These are phyloP conservation scores for Melanotaenia pygmaea DNA, from an alignment of 2,797 vertebrate species.

Conservation along the genomic window DNA sequence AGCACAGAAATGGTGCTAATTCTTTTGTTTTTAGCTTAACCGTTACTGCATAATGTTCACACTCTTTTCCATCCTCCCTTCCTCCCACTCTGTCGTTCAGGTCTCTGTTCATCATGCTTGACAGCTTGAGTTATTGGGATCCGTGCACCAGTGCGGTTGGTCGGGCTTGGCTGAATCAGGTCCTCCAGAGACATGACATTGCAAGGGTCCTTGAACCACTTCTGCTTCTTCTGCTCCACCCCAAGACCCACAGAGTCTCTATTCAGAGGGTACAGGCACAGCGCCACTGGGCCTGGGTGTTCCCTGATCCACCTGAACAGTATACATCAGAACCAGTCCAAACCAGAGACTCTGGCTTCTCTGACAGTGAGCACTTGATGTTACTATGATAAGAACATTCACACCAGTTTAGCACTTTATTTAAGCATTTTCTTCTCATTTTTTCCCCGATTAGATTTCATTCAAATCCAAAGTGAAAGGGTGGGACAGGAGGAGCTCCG, in stretches of 20 bases:
- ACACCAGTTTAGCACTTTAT: not conserved
- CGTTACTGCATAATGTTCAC: not conserved
- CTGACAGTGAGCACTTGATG: constrained; percentile 82
- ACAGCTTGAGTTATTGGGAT: constrained; percentile 95
- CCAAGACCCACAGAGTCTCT: constrained; percentile 97
- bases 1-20: not conserved
- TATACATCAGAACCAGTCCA: constrained; percentile 79
- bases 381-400: not conserved
- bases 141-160: constrained; percentile 94
- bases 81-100: constrained; percentile 69
- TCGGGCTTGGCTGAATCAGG: constrained; percentile 97
- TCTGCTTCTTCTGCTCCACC: constrained; percentile 93
- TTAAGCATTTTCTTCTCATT: constrained; percentile 2
- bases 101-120: constrained; percentile 98
- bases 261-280: constrained; percentile 96
- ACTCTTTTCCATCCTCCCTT: not conserved
- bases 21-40: not conserved
- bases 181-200: constrained; percentile 97
- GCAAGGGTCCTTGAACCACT: constrained; percentile 97
- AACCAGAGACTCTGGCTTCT: constrained; percentile 84
- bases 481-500: constrained; percentile 81
- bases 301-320: constrained; percentile 79
- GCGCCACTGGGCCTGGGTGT: constrained; percentile 88
- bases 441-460: constrained; percentile 76
- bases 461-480: constrained; percentile 78